Conservation (phyloP, 2,888 invertebrate genomes). For the Thymelicus sylvestris region DNA sequence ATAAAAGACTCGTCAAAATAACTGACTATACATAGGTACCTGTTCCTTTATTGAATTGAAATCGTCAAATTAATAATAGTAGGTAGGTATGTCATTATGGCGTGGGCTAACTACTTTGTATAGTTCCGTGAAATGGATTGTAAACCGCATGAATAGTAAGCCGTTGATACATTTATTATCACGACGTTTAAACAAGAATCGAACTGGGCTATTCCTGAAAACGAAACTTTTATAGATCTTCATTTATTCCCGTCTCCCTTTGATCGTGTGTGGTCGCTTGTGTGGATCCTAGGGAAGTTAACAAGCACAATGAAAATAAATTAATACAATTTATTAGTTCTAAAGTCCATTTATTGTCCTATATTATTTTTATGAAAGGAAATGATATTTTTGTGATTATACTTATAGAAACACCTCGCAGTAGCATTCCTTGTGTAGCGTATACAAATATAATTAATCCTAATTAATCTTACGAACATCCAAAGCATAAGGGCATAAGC, state of each 20-base stretch:
- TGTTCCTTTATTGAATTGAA: too few species aligned
- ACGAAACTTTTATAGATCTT: constrained; percentile 68
- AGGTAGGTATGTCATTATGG: too few species aligned
- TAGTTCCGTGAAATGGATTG: constrained; percentile 60
- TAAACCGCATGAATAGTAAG: constrained; percentile 64
- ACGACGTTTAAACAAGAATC: constrained; percentile 65
- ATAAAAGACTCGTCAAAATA: too few species aligned
- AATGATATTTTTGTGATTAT: background rate
- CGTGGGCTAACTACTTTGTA: background rate
- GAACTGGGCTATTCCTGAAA: constrained; percentile 68
- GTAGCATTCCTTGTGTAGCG: too few species aligned
- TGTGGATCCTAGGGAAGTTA: constrained; percentile 49
- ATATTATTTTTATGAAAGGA: background rate
- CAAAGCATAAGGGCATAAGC: too few species aligned
- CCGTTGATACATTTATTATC: constrained; percentile 79
- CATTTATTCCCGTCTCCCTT: constrained; percentile 60
- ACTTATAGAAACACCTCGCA: too few species aligned
- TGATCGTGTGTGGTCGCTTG: constrained; percentile 77
- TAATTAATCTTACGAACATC: too few species aligned
- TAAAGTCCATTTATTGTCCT: background rate
- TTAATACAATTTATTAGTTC: constrained; percentile 1
- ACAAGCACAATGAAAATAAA: constrained; percentile 46
- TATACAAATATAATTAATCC: too few species aligned
- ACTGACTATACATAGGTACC: too few species aligned
- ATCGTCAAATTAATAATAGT: too few species aligned